Conservation (phyloP, 2,113 vertebrate genomes). For the Entosphenus tridentatus region DNA sequence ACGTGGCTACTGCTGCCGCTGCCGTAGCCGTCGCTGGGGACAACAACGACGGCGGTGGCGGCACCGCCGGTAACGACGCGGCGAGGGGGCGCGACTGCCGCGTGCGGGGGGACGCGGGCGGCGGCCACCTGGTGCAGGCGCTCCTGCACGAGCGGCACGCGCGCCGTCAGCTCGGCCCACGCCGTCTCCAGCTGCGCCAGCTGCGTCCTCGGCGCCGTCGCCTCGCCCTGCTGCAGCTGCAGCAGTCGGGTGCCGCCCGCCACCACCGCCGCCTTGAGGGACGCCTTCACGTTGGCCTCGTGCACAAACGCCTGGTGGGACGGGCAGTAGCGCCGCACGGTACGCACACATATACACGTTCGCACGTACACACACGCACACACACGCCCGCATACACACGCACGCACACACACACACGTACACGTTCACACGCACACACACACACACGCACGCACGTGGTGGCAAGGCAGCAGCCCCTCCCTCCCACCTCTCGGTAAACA, state of each 20-base stretch:
- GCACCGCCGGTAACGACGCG: no score
- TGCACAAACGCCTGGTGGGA: slow-evolving; percentile 35
- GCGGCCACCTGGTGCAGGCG: slow-evolving; percentile 39
- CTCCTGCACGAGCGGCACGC: slow-evolving; percentile 33
- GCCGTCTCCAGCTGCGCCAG: slow-evolving; percentile 35
- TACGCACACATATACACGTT: background rate
- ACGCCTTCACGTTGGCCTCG: slow-evolving; percentile 33
- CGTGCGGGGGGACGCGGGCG: background rate
- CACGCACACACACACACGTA: background rate
- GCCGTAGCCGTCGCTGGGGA: no score
- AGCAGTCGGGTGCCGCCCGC: slow-evolving; percentile 39
- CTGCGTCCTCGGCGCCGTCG: slow-evolving; percentile 21
- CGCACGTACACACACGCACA: background rate
- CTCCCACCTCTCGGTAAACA: no score
- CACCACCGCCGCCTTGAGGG: slow-evolving; percentile 33
- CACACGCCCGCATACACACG: background rate
- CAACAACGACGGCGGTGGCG: no score
- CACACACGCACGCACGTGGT: background rate
- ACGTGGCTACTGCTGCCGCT: no score
- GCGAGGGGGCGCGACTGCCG: no score
- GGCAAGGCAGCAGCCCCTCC: no score
- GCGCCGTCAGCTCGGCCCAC: slow-evolving; percentile 34
- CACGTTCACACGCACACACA: background rate
- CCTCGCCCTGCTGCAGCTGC: slow-evolving; percentile 28
- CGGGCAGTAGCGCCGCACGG: background rate